These are phyloP conservation scores for Gymnothorax javanicus DNA, from an alignment of 2,797 vertebrate species.

Conservation along the genomic window DNA sequence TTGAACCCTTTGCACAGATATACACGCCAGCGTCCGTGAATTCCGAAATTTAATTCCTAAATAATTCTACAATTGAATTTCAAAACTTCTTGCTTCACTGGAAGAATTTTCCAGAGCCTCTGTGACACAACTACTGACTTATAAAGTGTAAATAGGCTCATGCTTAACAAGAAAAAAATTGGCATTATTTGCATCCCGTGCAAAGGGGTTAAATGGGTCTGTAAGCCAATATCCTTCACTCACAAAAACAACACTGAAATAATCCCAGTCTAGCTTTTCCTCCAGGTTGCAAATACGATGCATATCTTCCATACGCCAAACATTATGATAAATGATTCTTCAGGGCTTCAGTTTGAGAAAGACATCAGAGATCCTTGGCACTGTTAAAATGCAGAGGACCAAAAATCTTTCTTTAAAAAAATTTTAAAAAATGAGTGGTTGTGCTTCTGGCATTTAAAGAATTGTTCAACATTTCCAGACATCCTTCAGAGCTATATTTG, in stretches of 20 bases:
- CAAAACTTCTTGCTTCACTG: too few species aligned
- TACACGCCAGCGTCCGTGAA: too few species aligned
- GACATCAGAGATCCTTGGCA: neutral
- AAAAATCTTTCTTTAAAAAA: neutral
- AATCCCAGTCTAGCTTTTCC: neutral
- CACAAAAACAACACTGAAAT: neutral
- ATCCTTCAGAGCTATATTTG: neutral
- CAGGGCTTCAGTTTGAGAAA: neutral
- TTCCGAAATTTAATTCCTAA: too few species aligned
- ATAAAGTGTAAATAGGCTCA: too few species aligned
- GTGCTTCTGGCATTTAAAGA: neutral
- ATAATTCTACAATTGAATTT: too few species aligned
- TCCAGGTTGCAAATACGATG: neutral
- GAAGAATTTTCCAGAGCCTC: too few species aligned
- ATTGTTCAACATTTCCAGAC: neutral
- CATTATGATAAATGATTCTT: neutral
- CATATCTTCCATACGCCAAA: neutral
- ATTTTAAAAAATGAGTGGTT: neutral
- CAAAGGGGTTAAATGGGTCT: neutral
- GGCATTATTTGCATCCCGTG: too few species aligned
- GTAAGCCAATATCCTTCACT: neutral
- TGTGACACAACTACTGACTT: too few species aligned
- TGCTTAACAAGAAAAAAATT: too few species aligned
- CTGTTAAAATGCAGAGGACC: neutral
- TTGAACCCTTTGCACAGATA: neutral